Evolutionary conservation across 2,888 invertebrate species (phyloP), one percentile per base, ranked within the genome.

Genomic region (Drosophila anceps): DNA sequence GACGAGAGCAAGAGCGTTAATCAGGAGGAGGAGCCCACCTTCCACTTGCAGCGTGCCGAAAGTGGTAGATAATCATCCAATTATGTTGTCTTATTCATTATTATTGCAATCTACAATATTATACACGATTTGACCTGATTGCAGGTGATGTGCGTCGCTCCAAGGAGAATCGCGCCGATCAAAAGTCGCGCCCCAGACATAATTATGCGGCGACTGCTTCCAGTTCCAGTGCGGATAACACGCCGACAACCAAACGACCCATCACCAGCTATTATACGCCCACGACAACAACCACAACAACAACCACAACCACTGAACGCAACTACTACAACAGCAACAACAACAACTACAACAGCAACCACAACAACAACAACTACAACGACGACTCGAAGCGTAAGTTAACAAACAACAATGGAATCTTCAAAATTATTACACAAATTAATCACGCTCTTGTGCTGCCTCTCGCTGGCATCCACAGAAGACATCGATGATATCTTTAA

Each of bases 11-110:
- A 80, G 55, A 96, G 96, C 81, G 92, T 93, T 50, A 94, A 94
- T 53, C 96, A 96, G 90, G 96, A 96, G 90, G 96, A 96, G 76
- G 96, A 96, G 92, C 94, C 95, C 74, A 95, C 96, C 54, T 96
- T 95, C 92, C 95, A 95, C 86, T 93, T 96, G 55, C 96, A 96
- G 92, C 94, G 95, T 35, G 96, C 96, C 18, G 96, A 96, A 93
- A 93, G 95, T 92, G 93, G 96, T 93, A 57, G 27, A 63, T 37
- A 62, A 66, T 55, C 24, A 65, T 43, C 46, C 65, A 69, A 69
- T 79, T 73, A 79, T 77, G 35, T 51, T 43, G 27, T 43, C 50
- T 39, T 58, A 61, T 35, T 55, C 46, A 9, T 37, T 51, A 46
- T 24, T 8, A 24, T 41, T 18, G 31, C 9, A 8, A 18, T 31